Conservation (phyloP, 2,888 invertebrate genomes). For the Furcula furcula region DNA sequence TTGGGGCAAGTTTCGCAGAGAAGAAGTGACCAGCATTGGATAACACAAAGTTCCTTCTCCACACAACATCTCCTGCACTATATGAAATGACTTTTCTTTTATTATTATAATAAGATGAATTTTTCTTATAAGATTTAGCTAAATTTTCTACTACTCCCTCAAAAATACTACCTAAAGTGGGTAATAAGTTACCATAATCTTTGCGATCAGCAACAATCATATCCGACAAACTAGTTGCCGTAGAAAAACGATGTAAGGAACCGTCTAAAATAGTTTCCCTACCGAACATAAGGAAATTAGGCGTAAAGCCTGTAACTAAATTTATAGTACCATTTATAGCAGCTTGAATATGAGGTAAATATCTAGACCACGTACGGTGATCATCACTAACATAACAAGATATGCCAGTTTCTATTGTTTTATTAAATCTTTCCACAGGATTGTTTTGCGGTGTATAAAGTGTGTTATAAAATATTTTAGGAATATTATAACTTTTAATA, state of each 20-base stretch:
- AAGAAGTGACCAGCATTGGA: slow-evolving; percentile 3
- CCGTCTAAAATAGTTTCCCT: slow-evolving; percentile 4
- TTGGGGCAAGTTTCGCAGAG: slow-evolving; percentile 5
- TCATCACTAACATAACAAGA: slow-evolving; percentile 4
- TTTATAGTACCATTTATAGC: slow-evolving; percentile 5
- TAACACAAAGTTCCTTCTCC: slow-evolving; percentile 5
- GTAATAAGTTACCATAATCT: not conserved
- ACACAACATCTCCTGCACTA: slow-evolving; percentile 4
- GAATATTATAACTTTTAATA: slow-evolving; percentile 1
- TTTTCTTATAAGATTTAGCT: slow-evolving; percentile 3
- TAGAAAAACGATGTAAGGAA: not conserved
- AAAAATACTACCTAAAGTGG: not conserved
- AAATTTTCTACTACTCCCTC: not conserved
- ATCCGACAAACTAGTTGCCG: not conserved
- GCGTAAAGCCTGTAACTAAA: slow-evolving; percentile 2
- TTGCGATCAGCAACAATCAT: not conserved
- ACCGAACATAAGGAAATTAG: slow-evolving; percentile 7
- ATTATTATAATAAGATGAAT: slow-evolving; percentile 4
- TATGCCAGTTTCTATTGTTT: slow-evolving; percentile 3
- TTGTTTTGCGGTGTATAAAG: slow-evolving; percentile 1
- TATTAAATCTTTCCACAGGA: slow-evolving; percentile 2
- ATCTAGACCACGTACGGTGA: slow-evolving; percentile 3
- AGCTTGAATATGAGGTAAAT: slow-evolving; percentile 2
- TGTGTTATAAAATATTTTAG: slow-evolving; percentile 6
- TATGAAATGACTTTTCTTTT: slow-evolving; percentile 1